Evolutionary conservation across 2,888 invertebrate genomes (phyloP).

Genomic region (Cheilosia vulpina): DNA sequence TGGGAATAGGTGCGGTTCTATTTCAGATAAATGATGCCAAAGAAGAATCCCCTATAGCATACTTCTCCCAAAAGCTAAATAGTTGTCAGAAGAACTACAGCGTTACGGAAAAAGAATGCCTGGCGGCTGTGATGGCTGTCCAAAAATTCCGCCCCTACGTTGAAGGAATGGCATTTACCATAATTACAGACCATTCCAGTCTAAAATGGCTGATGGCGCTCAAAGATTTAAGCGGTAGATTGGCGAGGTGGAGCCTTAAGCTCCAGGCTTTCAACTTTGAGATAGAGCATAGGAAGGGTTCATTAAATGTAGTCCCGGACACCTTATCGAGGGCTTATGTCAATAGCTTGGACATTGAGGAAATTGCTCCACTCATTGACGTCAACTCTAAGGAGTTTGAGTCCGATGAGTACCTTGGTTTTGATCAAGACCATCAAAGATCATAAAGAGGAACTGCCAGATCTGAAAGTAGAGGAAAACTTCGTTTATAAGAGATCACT

Average conservation of each 20-base stretch:
- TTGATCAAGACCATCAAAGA: neutral
- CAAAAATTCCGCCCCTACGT: no score
- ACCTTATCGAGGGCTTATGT: neutral
- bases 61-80: no score
- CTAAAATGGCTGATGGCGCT: slow-evolving; percentile 74
- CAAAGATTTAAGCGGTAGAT: slow-evolving; percentile 76
- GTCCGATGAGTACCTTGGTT: neutral
- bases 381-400: slow-evolving; percentile 16
- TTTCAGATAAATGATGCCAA: no score
- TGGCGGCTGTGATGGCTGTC: no score
- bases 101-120: no score
- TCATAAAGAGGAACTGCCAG: slow-evolving; percentile 4
- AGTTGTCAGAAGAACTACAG: no score
- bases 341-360: slow-evolving; percentile 1
- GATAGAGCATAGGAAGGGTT: slow-evolving; percentile 77
- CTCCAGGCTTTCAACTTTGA: slow-evolving; percentile 69
- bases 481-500: slow-evolving; percentile 14
- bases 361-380: slow-evolving; percentile 14
- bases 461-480: slow-evolving; percentile 12
- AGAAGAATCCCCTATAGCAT: no score
- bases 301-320: slow-evolving; percentile 21
- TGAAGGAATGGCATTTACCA: slow-evolving; percentile 45
- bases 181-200: slow-evolving; percentile 76
- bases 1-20: no score
- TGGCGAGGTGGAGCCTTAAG: slow-evolving; percentile 76